A percentile compares a stretch with the other conserved stretches of the same genome.
Evolutionary conservation across 1,140 invertebrate species (phyloP).

Genomic region (Cephus cinctus): DNA sequence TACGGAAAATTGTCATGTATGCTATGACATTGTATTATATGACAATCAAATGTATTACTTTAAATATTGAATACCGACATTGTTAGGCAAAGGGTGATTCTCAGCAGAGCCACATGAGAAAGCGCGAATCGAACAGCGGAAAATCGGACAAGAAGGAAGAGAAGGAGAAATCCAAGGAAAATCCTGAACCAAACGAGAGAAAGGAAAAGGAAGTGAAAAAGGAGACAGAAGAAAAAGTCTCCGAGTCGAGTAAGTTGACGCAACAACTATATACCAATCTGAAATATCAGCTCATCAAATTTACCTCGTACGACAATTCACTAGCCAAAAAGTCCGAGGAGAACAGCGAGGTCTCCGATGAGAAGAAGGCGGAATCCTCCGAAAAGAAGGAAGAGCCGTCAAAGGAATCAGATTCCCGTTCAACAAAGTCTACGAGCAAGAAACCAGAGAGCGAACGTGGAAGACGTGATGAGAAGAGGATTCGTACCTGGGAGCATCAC

Average conservation of each 20-base stretch:
- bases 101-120: conserved; percentile 49
- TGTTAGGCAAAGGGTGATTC: conserved; percentile 49
- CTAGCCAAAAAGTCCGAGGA: conserved; percentile 44
- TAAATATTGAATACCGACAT: conserved; percentile 9
- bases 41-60: conserved; percentile 6
- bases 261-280: conserved; percentile 17
- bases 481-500: conserved; percentile 48
- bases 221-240: conserved; percentile 40
- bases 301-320: conserved; percentile 6
- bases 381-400: conserved; percentile 6
- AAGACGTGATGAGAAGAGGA: conserved; percentile 45
- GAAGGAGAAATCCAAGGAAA: conserved; percentile 48
- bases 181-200: conserved; percentile 41
- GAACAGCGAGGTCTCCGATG: conserved; percentile 28
- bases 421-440: conserved; percentile 49
- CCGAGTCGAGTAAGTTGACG: conserved; percentile 35
- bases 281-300: conserved; percentile 13
- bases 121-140: conserved; percentile 43
- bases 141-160: conserved; percentile 53
- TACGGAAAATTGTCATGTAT: conserved; percentile 35
- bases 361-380: conserved; percentile 33
- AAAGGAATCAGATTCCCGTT: conserved; percentile 49
- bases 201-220: conserved; percentile 47
- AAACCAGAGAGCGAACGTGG: conserved; percentile 49
- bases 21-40: not conserved